Conservation (phyloP, 2,113 vertebrate species). For the Chiloscyllium plagiosum region DNA sequence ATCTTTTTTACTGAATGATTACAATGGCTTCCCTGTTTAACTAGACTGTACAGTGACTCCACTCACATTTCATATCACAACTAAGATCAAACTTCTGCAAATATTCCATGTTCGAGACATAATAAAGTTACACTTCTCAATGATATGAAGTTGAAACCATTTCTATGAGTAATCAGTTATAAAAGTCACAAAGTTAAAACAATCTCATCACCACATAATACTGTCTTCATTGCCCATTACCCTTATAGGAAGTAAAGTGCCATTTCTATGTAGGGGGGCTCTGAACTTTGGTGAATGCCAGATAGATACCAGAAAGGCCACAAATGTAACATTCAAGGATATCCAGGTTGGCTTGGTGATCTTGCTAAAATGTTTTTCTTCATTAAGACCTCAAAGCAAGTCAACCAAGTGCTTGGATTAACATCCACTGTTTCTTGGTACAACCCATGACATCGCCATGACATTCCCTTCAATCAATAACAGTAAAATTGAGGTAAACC, state of each 20-base stretch:
- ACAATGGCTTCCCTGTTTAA: constrained; percentile 29
- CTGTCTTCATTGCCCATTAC: neutral
- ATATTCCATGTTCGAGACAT: neutral
- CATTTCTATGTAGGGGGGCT: neutral
- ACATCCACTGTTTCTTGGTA: neutral
- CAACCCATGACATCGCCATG: neutral
- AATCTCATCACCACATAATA: neutral
- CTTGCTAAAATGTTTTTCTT: neutral
- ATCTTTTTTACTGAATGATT: neutral
- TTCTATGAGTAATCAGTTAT: neutral
- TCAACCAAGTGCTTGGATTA: neutral
- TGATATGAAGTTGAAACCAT: neutral
- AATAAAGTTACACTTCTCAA: neutral
- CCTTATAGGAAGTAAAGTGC: neutral
- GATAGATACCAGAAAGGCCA: neutral
- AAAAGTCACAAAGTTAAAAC: neutral
- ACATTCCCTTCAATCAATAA: neutral
- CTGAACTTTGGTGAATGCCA: neutral
- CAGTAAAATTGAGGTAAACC: neutral
- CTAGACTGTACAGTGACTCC: neutral
- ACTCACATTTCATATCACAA: neutral
- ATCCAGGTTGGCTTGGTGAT: neutral
- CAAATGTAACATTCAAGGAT: neutral
- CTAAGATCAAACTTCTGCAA: neutral
- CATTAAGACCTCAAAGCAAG: neutral